Conservation (phyloP, 2,113 vertebrate species). For the Grallaria varia region DNA sequence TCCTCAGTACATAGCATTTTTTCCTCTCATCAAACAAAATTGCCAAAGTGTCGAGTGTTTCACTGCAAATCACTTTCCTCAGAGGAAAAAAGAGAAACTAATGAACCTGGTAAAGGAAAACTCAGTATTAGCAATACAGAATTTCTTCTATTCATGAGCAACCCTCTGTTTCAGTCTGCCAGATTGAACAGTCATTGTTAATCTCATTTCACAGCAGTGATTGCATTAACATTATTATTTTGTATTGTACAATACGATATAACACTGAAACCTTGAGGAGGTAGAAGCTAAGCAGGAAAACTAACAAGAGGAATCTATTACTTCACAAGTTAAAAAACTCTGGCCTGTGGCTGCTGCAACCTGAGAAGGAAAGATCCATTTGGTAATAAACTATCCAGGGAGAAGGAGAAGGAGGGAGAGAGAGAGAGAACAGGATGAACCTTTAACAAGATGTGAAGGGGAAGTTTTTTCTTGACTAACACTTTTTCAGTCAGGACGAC, state of each 20-base stretch:
- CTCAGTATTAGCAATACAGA: not conserved
- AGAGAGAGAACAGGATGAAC: not conserved
- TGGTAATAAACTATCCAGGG: not conserved
- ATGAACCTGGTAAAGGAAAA: not conserved
- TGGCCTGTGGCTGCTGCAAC: not conserved
- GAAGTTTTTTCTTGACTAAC: not conserved
- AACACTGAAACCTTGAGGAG: not conserved
- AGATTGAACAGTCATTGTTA: not conserved
- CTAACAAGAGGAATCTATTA: not conserved
- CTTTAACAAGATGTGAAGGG: not conserved
- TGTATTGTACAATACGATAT: not conserved
- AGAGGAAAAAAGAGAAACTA: not conserved
- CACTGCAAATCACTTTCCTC: not conserved
- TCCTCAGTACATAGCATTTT: not conserved
- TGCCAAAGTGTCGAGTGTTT: not conserved
- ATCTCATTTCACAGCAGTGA: not conserved
- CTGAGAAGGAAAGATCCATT: not conserved
- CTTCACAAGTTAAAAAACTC: not conserved
- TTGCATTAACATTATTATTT: slow-evolving; percentile 6
- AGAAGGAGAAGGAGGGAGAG: not conserved
- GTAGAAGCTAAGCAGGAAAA: not conserved
- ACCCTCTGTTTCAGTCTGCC: not conserved
- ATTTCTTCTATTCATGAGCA: not conserved
- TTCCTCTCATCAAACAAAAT: not conserved
- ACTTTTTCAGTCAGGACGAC: not conserved